Base-by-base conservation (phyloP, 2,888 invertebrate species). In the Cecidostiba fungosa region DNA sequence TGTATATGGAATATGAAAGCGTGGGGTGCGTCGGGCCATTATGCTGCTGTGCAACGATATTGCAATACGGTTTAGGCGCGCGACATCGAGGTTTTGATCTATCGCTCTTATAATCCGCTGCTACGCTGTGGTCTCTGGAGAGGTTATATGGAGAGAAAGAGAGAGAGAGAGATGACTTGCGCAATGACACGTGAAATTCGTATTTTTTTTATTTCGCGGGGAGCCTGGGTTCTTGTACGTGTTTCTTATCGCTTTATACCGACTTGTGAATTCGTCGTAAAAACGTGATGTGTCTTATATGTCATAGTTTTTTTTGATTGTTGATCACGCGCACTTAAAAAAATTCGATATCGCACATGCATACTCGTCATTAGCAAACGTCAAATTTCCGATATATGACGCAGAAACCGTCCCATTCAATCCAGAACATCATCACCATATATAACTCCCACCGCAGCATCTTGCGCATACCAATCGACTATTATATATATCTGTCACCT, bases 131-230 rank as follows among this genome's bases (percentile, higher is more conserved):
- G 36, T 70, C 70, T 36, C 70, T 29, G 16, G 36, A 26, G 50
- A 29, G 62, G 69, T 12, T 23, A 8, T 19, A 16, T 14, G n/a
- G 79, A 62, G 70, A 29, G 50, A 32, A 70, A 54, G 26, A 16
- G 5, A 12, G 79, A 62, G 70, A 29, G 50, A 32, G 54, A 54
- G 26, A 78, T 62, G 36, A 72, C 72, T 81, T 81, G 73, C 73
- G 73, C n/a, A 73, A 81, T 73, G 81, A 81, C 62, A n/a, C 81
- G 81, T 81, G 73, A 81, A 81, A 81, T 81, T 81, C 62, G 29
- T 50, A 14, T 29, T 47, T 43, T 69, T 47, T 23, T 12, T 39
- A 5, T 8, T n/a, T 50, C 50, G 23, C n/a, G 54, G n/a, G 54
- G 19, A 3, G 54, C n/a, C n/a, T n/a, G n/a, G 1, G 43, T 10